These are phyloP conservation scores for Halichoeres trimaculatus DNA, from an alignment of 2,113 vertebrate species.

Conservation along the genomic window DNA sequence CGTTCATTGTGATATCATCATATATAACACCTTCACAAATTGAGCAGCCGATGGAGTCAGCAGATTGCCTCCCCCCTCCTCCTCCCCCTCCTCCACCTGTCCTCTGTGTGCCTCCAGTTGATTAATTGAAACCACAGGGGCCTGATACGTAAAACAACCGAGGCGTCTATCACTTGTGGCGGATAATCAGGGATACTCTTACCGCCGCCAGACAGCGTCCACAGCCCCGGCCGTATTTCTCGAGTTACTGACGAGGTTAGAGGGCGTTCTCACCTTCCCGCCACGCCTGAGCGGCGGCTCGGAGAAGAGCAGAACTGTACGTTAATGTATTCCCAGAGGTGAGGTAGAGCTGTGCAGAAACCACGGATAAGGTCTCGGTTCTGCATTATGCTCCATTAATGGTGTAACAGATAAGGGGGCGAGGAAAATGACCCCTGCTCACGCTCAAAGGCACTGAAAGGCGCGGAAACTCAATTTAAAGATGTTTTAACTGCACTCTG, in stretches of 20 bases:
- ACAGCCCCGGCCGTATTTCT: conserved; percentile 38
- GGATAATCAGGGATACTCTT: conserved; percentile 55
- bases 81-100: neutral
- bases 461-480: too few species aligned
- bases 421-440: conserved; percentile 38
- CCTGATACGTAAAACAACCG: conserved; percentile 40
- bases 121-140: conserved; percentile 53
- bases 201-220: conserved; percentile 50
- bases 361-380: conserved; percentile 55
- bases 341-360: conserved; percentile 19
- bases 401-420: conserved; percentile 38
- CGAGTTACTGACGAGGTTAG: conserved; percentile 56
- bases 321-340: conserved; percentile 27
- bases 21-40: conserved; percentile 25
- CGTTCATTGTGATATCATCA: conserved; percentile 14
- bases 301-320: neutral
- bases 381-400: conserved; percentile 50
- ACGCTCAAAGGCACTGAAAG: conserved; percentile 13
- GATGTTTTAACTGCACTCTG: too few species aligned
- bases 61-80: conserved; percentile 9
- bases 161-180: conserved; percentile 38
- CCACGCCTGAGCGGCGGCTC: conserved; percentile 4
- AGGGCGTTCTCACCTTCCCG: conserved; percentile 60
- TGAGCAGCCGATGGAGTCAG: conserved; percentile 24
- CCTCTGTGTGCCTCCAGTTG: conserved; percentile 24